phyloP scores from a whole-genome alignment of 2,888 invertebrate genomes.

The Agriopis aurantiaria region DNA sequence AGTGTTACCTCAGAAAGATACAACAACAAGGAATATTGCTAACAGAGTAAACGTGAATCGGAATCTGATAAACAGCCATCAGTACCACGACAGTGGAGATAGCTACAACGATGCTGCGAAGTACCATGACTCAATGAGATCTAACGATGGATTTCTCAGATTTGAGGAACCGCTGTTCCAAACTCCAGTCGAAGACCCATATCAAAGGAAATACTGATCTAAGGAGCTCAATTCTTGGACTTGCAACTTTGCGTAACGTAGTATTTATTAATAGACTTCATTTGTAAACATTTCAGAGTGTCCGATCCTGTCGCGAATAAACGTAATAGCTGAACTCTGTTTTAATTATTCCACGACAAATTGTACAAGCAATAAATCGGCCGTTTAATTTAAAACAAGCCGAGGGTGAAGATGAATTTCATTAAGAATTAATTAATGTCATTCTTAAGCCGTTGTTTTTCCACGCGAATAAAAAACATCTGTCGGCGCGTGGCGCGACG shows the following conservation, averaged over 20 bases:
- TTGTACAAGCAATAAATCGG: constrained; percentile 85
- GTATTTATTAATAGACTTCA: constrained; percentile 61
- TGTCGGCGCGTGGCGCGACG: constrained; percentile 76
- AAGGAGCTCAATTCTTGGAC: constrained; percentile 50
- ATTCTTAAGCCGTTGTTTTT: constrained; percentile 86
- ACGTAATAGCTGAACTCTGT: constrained; percentile 75
- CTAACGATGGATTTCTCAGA: constrained; percentile 74
- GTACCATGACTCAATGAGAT: constrained; percentile 70
- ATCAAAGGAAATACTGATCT: constrained; percentile 76
- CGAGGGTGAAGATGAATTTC: constrained; percentile 86
- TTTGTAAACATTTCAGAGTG: constrained; percentile 58
- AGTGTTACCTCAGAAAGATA: constrained; percentile 75
- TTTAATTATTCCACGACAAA: constrained; percentile 82
- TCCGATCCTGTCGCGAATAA: constrained; percentile 76
- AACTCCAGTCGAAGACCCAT: constrained; percentile 75
- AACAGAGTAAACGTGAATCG: constrained; percentile 62
- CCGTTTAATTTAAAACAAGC: constrained; percentile 82
- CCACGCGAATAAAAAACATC: constrained; percentile 84
- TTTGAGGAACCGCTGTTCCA: constrained; percentile 80
- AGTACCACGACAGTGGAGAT: constrained; percentile 73
- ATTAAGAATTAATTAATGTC: constrained; percentile 87
- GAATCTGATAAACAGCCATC: constrained; percentile 79
- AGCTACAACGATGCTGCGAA: constrained; percentile 72
- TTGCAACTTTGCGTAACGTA: constrained; percentile 44
- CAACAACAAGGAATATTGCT: constrained; percentile 58